Evolutionary conservation across 2,888 invertebrate genomes (phyloP), one percentile per base, ranked within the genome.

Genomic region (Lottia gigantea): DNA sequence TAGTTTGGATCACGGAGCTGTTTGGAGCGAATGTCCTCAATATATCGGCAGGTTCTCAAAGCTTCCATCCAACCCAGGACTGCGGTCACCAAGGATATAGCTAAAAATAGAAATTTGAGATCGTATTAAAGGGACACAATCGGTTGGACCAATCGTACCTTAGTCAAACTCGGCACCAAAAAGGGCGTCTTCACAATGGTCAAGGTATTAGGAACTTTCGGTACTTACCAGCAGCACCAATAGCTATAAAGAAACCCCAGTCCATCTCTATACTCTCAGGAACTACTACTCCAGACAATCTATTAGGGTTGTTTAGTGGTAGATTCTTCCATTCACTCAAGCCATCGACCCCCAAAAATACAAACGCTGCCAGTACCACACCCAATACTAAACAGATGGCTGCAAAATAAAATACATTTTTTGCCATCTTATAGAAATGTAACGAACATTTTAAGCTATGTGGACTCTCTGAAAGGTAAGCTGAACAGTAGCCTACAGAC

Each of bases 231-330:
- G 75, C 73, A 19, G 74, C 75, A 46, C 71, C 62, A 46, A 70
- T 65, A 31, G 74, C 74, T 31, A 77, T 71, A 67, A 74, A 77
- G 62, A 70, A 73, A 1, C 65, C 71, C 74, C 74, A 75, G 62
- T 71, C 67, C 1, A 70, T 26, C 15, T 40, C 31, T n/a, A 70
- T 64, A 40, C 40, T 25, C 11, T 62, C 66, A 26, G 55, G 62
- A 14, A 62, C 31, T 15, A 49, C 64, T 19, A 65, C 26, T 1
- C 46, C 64, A 16, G 55, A 19, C 19, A 66, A 12, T 19, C 46
- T 61, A 47, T n/a, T 62, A 14, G 70, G 72, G 0, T 66, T 49
- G 23, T 71, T 66, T 23, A 77, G 70, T 8, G 77, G 77, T 14
- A 75, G 40, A 66, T 72, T 71, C 16, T 71, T 64, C 77, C 77